Percentiles rank a stretch among this genome's conserved stretches.
phyloP scores from a whole-genome alignment of 2,113 vertebrate species.

The Colius striatus region DNA sequence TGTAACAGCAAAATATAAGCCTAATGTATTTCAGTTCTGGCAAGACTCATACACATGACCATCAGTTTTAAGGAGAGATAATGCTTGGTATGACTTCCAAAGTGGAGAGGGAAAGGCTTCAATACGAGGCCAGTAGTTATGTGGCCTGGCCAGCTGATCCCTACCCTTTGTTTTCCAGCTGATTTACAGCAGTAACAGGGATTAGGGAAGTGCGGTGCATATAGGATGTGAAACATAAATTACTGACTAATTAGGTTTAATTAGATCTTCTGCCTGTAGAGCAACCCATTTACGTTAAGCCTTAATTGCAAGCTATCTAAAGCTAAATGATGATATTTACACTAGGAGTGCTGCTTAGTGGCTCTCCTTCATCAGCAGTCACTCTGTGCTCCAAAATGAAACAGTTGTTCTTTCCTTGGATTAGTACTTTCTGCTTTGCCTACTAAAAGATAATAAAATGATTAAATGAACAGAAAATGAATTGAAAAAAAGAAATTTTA shows the following conservation, averaged over 20 bases:
- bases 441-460: background rate
- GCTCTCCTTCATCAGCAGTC: background rate
- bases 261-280: background rate
- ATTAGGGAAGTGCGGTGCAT: background rate
- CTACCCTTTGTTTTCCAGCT: background rate
- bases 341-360: background rate
- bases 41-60: background rate
- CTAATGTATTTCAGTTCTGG: background rate
- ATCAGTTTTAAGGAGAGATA: background rate
- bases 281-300: background rate
- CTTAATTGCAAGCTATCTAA: background rate
- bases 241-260: background rate
- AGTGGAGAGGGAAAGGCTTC: background rate
- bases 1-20: background rate
- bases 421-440: background rate
- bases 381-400: background rate
- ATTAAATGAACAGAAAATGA: background rate
- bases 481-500: background rate
- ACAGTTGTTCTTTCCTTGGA: background rate
- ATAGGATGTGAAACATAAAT: background rate
- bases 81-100: background rate
- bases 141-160: background rate
- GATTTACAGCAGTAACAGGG: background rate
- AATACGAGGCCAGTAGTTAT: rapidly evolving
- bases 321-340: background rate